phyloP scores from a whole-genome alignment of 1,140 invertebrate species.

The Eueides isabella region DNA sequence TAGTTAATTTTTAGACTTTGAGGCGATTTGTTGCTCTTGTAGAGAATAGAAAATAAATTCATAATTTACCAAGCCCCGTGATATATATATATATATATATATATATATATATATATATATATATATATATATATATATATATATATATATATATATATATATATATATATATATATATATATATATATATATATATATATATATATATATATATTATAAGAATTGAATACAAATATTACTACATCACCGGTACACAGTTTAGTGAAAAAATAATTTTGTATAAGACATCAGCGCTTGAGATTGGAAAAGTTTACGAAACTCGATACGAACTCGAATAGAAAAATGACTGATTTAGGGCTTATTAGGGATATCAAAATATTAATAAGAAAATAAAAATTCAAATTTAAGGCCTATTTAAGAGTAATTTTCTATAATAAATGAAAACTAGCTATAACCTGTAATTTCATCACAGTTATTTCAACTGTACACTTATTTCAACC shows the following conservation, averaged over 20 bases:
- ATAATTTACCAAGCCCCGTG: too few species aligned
- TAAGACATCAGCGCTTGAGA: not conserved
- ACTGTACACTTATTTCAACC: too few species aligned
- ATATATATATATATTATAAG: not conserved
- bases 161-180: not conserved
- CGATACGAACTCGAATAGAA: conserved; percentile 8
- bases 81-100: not conserved
- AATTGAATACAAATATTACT: not conserved
- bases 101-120: not conserved
- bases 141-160: not conserved
- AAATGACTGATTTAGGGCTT: not conserved
- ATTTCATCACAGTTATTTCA: too few species aligned
- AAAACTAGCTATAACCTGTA: too few species aligned
- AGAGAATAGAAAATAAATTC: too few species aligned
- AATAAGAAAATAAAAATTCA: not conserved
- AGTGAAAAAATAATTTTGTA: conserved; percentile 6
- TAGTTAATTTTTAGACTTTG: not conserved
- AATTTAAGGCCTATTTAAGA: too few species aligned
- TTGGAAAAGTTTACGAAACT: conserved; percentile 18
- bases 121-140: not conserved
- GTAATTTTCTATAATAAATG: too few species aligned
- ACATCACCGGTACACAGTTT: not conserved
- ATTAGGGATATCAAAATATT: not conserved
- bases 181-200: not conserved
- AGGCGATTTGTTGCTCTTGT: not conserved